These are phyloP conservation scores for Palythoa heliodiscus DNA, from an alignment of 92 coral and sea anemone genomes.

Conservation along the genomic window DNA sequence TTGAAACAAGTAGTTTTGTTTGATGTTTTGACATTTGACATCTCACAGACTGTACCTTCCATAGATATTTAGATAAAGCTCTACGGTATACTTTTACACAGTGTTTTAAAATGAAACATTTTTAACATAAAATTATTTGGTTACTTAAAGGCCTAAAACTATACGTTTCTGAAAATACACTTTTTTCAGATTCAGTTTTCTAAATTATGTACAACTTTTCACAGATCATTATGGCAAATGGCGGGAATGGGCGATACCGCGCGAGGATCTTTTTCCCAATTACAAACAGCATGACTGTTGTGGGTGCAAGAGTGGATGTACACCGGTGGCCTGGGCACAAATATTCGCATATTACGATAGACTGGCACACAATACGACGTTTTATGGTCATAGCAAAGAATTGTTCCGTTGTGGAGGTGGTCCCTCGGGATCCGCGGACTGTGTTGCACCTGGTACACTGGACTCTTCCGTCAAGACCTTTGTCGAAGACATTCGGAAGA, in stretches of 20 bases:
- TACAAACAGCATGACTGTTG: conserved; percentile 59
- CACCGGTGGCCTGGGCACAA: conserved; percentile 76
- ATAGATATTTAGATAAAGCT: too few relatives aligned
- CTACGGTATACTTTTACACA: too few relatives aligned
- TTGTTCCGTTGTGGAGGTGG: conserved; percentile 19
- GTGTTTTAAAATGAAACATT: too few relatives aligned
- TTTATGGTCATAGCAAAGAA: neutral
- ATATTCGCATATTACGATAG: conserved; percentile 60
- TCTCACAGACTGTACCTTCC: too few relatives aligned
- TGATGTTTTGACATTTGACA: too few relatives aligned
- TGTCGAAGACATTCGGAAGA: too few relatives aligned
- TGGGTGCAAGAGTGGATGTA: conserved; percentile 60
- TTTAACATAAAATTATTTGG: too few relatives aligned
- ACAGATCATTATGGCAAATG: neutral
- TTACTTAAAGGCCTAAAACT: too few relatives aligned
- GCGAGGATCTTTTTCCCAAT: conserved; percentile 50
- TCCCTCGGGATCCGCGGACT: neutral
- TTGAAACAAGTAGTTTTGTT: too few relatives aligned
- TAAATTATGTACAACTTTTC: too few relatives aligned
- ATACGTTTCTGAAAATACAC: too few relatives aligned
- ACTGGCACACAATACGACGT: neutral
- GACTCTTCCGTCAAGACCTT: neutral
- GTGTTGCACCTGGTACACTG: conserved; percentile 29
- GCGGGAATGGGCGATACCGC: conserved; percentile 37
- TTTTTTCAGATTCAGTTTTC: too few relatives aligned